These are phyloP conservation scores for Coenobita brevimanus DNA, from an alignment of 1,140 invertebrate species.

Conservation along the genomic window DNA sequence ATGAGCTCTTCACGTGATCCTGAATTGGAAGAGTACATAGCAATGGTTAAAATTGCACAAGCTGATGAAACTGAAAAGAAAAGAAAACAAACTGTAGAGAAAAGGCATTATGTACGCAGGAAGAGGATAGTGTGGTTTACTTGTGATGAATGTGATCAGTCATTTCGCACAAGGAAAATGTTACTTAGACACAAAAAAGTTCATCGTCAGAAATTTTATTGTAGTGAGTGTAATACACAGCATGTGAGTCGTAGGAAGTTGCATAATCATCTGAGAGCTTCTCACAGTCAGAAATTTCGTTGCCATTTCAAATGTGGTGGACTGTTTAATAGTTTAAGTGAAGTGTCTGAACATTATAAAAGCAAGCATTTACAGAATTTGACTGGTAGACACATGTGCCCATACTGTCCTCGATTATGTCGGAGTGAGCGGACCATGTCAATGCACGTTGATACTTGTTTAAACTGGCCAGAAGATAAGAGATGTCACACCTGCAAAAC, in stretches of 20 bases:
- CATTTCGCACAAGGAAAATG: not conserved
- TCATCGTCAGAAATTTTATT: conserved; percentile 25
- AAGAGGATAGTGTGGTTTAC: too few relatives aligned
- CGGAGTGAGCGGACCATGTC: not conserved
- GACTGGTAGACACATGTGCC: not conserved
- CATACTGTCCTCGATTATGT: conserved; percentile 25
- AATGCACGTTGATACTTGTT: conserved; percentile 37
- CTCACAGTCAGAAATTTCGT: conserved; percentile 27
- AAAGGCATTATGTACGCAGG: too few relatives aligned
- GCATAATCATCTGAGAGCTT: not conserved
- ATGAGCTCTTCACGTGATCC: not conserved
- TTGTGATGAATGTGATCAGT: conserved; percentile 19
- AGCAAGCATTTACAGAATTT: not conserved
- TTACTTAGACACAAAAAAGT: conserved; percentile 20
- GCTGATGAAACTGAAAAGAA: not conserved
- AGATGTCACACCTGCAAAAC: conserved; percentile 32
- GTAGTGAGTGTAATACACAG: not conserved
- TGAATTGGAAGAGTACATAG: not conserved
- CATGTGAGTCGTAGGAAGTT: not conserved
- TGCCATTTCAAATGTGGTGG: conserved; percentile 15
- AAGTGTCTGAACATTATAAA: not conserved
- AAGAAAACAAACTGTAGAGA: not conserved
- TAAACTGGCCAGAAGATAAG: conserved; percentile 28
- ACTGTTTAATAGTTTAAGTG: conserved; percentile 5
- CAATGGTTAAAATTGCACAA: not conserved